Evolutionary conservation across 2,113 vertebrate species (phyloP).

Genomic region (Alces alces): DNA sequence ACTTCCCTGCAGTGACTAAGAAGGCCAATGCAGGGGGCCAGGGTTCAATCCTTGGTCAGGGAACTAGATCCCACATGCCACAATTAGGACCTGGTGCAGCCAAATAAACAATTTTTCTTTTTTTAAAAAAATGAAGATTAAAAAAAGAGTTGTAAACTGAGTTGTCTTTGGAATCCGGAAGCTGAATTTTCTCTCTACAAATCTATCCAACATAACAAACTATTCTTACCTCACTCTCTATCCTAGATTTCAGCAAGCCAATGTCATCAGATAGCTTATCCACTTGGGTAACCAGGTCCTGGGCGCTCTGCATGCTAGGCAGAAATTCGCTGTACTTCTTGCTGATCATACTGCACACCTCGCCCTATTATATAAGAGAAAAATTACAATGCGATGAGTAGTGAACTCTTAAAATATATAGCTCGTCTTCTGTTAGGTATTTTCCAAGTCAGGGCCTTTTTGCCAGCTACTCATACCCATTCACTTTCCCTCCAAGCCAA

Average conservation of each 20-base stretch:
- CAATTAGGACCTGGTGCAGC: background rate
- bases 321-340: conserved; percentile 92
- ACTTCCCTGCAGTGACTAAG: background rate
- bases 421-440: background rate
- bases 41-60: background rate
- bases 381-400: background rate
- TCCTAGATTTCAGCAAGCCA: conserved; percentile 84
- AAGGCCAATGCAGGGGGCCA: background rate
- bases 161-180: background rate
- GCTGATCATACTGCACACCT: conserved; percentile 91
- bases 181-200: background rate
- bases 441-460: background rate
- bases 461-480: background rate
- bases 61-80: background rate
- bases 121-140: background rate
- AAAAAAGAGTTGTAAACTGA: background rate
- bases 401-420: background rate
- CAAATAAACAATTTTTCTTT: background rate
- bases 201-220: background rate
- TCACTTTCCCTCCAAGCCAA: background rate
- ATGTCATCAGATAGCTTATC: conserved; percentile 85
- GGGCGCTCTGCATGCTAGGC: conserved; percentile 88
- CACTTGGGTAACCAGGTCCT: conserved; percentile 87
- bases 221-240: conserved; percentile 88
- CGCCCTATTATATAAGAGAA: conserved; percentile 78